Evolutionary conservation across 2,888 invertebrate genomes (phyloP).

Genomic region (Rutpela maculata): DNA sequence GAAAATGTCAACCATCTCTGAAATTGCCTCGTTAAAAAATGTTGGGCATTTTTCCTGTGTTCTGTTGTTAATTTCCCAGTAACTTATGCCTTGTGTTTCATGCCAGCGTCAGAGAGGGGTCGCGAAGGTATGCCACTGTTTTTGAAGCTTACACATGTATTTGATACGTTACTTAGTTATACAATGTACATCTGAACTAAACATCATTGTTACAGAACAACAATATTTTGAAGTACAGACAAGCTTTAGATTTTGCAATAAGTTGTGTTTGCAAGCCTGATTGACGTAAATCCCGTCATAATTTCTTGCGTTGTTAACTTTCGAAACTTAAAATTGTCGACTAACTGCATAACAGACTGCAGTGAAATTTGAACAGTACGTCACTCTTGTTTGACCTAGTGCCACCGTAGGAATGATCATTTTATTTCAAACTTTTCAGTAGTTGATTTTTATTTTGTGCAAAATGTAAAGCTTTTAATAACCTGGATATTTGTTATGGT

Average conservation of each 20-base stretch:
- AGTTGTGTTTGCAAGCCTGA: conserved; percentile 25
- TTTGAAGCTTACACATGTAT: conserved; percentile 66
- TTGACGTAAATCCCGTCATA: not conserved
- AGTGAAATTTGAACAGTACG: conserved; percentile 2
- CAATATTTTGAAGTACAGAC: conserved; percentile 9
- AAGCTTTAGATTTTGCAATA: conserved; percentile 56
- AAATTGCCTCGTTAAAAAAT: not conserved
- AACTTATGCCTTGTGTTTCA: conserved; percentile 75
- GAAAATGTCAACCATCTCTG: not conserved
- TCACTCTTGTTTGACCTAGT: conserved; percentile 12
- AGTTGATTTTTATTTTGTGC: conserved; percentile 33
- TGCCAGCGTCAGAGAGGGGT: conserved; percentile 79
- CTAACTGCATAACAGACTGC: not conserved
- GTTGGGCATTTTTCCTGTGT: conserved; percentile 30
- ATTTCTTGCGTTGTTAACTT: not conserved
- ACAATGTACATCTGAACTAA: conserved; percentile 36
- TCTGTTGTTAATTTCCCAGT: conserved; percentile 62
- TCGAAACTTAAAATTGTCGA: not conserved
- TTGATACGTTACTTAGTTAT: conserved; percentile 38
- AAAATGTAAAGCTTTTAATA: conserved; percentile 45
- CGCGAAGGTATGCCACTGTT: conserved; percentile 76
- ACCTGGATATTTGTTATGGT: conserved; percentile 35
- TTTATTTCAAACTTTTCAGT: conserved; percentile 11
- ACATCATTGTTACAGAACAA: conserved; percentile 30
- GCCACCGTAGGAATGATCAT: conserved; percentile 12